A percentile compares a stretch with the other conserved stretches of the same genome.
phyloP scores from a whole-genome alignment of 2,113 vertebrate genomes.

The Apus apus region DNA sequence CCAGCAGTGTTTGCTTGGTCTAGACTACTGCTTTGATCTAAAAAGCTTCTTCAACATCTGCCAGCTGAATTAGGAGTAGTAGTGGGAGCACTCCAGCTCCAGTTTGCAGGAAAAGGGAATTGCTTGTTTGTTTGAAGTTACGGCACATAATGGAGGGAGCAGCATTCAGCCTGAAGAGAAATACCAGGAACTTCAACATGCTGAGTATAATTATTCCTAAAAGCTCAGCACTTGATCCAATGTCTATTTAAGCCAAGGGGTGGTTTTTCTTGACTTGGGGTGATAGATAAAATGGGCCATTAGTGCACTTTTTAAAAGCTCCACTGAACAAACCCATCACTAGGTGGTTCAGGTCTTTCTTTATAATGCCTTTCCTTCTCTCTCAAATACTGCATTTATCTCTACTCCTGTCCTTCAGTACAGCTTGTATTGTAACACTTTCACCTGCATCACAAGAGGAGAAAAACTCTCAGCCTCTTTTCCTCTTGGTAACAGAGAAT shows the following conservation, averaged over 20 bases:
- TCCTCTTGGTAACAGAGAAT: not conserved
- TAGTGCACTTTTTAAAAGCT: slow-evolving; percentile 51
- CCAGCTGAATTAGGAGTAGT: not conserved
- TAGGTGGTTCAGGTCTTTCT: not conserved
- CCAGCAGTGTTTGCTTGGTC: not conserved
- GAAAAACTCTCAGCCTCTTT: slow-evolving; percentile 4
- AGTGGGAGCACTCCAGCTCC: not conserved
- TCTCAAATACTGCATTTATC: slow-evolving; percentile 16
- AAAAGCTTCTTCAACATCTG: not conserved
- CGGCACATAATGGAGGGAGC: not conserved
- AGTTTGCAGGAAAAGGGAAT: not conserved
- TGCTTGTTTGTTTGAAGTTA: not conserved
- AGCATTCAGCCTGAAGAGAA: not conserved
- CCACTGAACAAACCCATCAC: slow-evolving; percentile 13
- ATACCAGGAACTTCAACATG: not conserved
- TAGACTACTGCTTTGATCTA: not conserved
- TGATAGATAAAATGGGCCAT: slow-evolving; percentile 40
- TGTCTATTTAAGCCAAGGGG: slow-evolving; percentile 31
- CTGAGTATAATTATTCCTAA: slow-evolving; percentile 23
- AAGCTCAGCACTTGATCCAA: slow-evolving; percentile 9
- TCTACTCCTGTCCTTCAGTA: slow-evolving; percentile 2
- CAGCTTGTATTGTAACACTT: slow-evolving; percentile 16
- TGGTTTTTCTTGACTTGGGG: slow-evolving; percentile 25
- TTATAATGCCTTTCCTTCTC: slow-evolving; percentile 12
- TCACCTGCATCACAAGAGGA: not conserved